These are phyloP conservation scores for Drosophila helvetica DNA, from an alignment of 2,888 invertebrate species.

Conservation along the genomic window DNA sequence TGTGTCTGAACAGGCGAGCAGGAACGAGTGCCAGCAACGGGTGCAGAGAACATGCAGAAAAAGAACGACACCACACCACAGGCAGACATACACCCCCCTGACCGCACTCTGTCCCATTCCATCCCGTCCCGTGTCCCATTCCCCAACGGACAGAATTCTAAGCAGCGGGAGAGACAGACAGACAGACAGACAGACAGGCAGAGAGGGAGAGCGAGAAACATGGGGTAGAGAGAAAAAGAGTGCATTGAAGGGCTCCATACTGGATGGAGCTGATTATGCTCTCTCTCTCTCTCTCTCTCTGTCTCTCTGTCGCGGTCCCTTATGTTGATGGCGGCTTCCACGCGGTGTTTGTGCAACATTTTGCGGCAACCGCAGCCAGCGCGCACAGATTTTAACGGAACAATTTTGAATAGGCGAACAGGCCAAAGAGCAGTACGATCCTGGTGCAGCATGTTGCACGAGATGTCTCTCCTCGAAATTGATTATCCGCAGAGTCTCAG, in stretches of 20 bases:
- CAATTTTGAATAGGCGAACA: constrained; percentile 74
- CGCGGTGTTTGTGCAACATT: constrained; percentile 73
- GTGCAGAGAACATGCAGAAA: constrained; percentile 9
- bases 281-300: constrained; percentile 15
- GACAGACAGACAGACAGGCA: not conserved
- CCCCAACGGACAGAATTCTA: constrained; percentile 36
- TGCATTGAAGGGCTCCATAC: too few species aligned
- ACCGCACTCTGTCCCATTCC: constrained; percentile 19
- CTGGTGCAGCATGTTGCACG: constrained; percentile 62
- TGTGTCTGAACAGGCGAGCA: constrained; percentile 83
- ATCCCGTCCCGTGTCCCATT: constrained; percentile 22
- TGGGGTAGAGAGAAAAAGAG: constrained; percentile 11
- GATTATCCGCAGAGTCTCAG: constrained; percentile 15
- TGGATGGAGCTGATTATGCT: constrained; percentile 21
- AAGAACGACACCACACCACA: constrained; percentile 8
- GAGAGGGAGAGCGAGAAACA: constrained; percentile 1
- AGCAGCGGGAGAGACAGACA: constrained; percentile 32
- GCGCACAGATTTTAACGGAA: constrained; percentile 81
- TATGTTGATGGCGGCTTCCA: constrained; percentile 36
- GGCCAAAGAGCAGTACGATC: constrained; percentile 20
- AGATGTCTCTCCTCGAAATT: constrained; percentile 21
- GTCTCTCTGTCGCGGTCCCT: constrained; percentile 31
- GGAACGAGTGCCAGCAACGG: constrained; percentile 51
- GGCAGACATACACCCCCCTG: constrained; percentile 41
- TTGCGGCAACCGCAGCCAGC: constrained; percentile 58